Percentiles rank a stretch among this genome's conserved stretches.
Evolutionary conservation across 2,113 vertebrate species (phyloP).

Genomic region (Sigmodon hispidus): DNA sequence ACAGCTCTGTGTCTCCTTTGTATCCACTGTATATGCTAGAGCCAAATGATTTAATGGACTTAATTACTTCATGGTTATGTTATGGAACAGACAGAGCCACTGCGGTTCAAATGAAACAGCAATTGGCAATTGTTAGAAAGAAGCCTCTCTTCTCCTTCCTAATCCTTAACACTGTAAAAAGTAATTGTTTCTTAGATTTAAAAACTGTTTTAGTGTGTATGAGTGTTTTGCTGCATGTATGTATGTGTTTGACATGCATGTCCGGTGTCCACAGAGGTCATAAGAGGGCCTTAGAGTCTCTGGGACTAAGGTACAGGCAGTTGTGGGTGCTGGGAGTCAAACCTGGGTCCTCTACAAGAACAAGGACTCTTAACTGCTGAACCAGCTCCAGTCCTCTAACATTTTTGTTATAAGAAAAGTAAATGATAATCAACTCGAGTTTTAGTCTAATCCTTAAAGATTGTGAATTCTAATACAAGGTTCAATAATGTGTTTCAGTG

Average conservation of each 20-base stretch:
- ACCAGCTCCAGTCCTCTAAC: not conserved
- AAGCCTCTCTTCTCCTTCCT: not conserved
- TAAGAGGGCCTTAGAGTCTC: not conserved
- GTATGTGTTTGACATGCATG: not conserved
- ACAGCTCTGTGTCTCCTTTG: not conserved
- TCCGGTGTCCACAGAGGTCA: not conserved
- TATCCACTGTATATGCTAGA: constrained; percentile 4
- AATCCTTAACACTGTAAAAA: not conserved
- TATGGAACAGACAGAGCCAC: constrained; percentile 12
- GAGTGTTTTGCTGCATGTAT: not conserved
- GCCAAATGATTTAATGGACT: not conserved
- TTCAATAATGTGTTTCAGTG: not conserved
- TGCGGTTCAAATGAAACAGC: not conserved
- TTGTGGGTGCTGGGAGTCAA: not conserved
- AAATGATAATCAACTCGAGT: constrained; percentile 12
- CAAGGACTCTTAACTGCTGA: not conserved
- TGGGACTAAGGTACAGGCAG: not conserved
- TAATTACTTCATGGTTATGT: constrained; percentile 6
- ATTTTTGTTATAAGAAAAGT: constrained; percentile 50
- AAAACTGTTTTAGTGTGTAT: not conserved
- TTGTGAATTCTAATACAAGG: not conserved
- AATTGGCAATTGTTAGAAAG: constrained; percentile 29
- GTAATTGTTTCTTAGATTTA: not conserved
- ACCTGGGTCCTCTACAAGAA: not conserved
- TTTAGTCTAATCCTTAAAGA: constrained; percentile 3